Evolutionary conservation across 1,140 invertebrate species (phyloP).

Genomic region (Luehdorfia chinensis): DNA sequence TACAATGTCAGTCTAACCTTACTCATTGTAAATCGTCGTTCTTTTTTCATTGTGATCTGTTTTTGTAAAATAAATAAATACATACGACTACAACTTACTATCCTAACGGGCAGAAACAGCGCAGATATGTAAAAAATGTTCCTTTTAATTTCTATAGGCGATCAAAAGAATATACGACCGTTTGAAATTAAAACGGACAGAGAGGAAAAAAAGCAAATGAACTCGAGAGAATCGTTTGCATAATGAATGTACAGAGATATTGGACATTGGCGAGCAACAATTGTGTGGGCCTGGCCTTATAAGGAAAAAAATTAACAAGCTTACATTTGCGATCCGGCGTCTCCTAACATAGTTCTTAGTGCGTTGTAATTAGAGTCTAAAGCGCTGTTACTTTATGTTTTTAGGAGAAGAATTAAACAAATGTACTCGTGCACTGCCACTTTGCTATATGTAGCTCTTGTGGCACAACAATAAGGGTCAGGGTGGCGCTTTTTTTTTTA

Average conservation of each 20-base stretch:
- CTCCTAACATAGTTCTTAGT: not conserved
- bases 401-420: conserved; percentile 7
- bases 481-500: conserved; percentile 10
- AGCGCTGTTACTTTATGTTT: not conserved
- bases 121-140: conserved; percentile 15
- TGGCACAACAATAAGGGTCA: conserved; percentile 5
- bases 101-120: no score
- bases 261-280: conserved; percentile 38
- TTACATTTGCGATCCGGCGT: not conserved
- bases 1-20: no score
- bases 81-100: no score
- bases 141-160: conserved; percentile 26
- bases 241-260: conserved; percentile 51
- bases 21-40: no score
- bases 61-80: no score
- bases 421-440: not conserved
- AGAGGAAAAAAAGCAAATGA: conserved; percentile 32
- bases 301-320: conserved; percentile 25
- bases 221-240: conserved; percentile 43
- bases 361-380: not conserved
- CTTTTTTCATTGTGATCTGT: no score
- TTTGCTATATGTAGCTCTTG: conserved; percentile 13
- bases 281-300: conserved; percentile 31
- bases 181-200: conserved; percentile 42
- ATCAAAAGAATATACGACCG: conserved; percentile 38